Conservation (phyloP, 2,888 invertebrate species). For the Entomobrya proxima region DNA sequence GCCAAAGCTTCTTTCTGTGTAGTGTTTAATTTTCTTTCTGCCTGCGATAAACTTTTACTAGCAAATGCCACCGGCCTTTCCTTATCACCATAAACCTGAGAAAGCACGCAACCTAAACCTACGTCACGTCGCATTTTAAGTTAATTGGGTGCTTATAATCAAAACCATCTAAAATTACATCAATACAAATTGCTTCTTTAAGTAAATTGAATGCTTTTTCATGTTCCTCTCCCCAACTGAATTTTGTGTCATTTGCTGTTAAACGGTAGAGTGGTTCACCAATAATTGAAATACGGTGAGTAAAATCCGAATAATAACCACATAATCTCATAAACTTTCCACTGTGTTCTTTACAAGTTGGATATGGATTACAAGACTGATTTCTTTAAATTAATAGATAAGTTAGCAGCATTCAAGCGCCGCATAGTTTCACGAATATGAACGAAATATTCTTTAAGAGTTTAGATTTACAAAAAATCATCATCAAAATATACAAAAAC, state of each 20-base stretch:
- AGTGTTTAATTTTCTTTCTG: background rate
- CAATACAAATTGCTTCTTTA: background rate
- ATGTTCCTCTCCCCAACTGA: conserved; percentile 46
- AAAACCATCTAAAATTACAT: background rate
- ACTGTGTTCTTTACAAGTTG: conserved; percentile 54
- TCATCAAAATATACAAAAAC: conserved; percentile 58
- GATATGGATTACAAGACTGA: conserved; percentile 67
- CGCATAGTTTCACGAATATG: conserved; percentile 57
- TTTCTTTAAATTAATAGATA: conserved; percentile 72
- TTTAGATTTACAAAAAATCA: conserved; percentile 23
- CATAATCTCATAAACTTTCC: conserved; percentile 74
- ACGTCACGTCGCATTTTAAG: background rate
- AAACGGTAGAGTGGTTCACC: conserved; percentile 71
- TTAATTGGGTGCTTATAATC: background rate
- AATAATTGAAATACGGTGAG: conserved; percentile 67
- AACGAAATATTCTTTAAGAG: no score
- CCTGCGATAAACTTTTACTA: no score
- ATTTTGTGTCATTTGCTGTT: conserved; percentile 8
- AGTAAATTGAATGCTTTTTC: conserved; percentile 48
- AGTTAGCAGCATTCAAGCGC: conserved; percentile 60
- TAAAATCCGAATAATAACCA: conserved; percentile 73
- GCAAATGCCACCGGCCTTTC: background rate
- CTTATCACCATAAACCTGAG: background rate
- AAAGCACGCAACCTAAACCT: background rate
- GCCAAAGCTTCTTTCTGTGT: conserved; percentile 26